These are phyloP conservation scores for Mionectes olivaceus DNA, from an alignment of 2,797 vertebrate species.

Conservation along the genomic window DNA sequence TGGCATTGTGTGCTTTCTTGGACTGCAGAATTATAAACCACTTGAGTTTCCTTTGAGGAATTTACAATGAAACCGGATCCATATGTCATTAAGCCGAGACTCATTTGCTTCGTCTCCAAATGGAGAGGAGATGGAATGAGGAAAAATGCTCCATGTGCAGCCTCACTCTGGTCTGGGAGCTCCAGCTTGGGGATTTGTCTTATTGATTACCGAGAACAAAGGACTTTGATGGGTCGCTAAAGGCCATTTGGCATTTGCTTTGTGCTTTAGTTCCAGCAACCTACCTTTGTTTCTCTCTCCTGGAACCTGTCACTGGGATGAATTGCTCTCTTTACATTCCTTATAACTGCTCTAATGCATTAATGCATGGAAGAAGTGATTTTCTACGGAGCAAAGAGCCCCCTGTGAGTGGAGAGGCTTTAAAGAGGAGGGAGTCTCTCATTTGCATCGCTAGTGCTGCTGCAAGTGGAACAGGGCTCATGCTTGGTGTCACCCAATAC, in stretches of 20 bases:
- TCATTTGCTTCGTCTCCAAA: neutral
- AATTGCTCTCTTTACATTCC: neutral
- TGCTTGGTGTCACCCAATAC: neutral
- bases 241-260: neutral
- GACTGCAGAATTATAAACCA: neutral
- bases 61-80: neutral
- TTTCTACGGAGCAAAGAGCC: neutral
- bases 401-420: rapidly evolving
- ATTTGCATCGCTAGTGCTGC: neutral
- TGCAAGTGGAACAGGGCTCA: neutral
- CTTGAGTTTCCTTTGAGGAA: neutral
- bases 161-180: neutral
- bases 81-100: neutral
- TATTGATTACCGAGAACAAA: neutral
- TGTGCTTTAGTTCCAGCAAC: neutral
- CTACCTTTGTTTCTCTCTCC: neutral
- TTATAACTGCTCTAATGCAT: neutral
- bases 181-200: neutral
- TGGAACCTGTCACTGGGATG: neutral
- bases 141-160: neutral
- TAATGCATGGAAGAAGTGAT: neutral
- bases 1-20: neutral
- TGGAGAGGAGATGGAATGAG: neutral
- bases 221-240: neutral
- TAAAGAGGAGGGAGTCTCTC: neutral